phyloP scores from a whole-genome alignment of 2,797 vertebrate species.

The Buphagus erythrorhynchus region DNA sequence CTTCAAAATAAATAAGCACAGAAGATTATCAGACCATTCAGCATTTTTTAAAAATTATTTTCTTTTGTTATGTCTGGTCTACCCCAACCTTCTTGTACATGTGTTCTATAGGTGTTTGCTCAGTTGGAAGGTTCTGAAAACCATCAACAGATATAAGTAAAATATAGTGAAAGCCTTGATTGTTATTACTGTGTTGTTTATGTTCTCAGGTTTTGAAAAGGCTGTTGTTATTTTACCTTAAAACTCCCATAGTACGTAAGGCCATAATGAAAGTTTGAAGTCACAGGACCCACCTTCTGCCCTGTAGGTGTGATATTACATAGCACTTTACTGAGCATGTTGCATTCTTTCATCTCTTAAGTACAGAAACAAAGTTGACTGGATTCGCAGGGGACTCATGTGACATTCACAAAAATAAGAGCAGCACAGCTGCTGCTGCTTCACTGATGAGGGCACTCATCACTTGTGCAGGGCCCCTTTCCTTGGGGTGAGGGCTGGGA shows the following conservation, averaged over 20 bases:
- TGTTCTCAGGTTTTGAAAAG: not conserved
- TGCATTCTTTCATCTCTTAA: not conserved
- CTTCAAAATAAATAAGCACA: not conserved
- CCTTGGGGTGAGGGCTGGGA: not conserved
- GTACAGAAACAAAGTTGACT: not conserved
- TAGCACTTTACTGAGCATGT: not conserved
- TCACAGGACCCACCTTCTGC: not conserved
- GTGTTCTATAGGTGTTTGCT: not conserved
- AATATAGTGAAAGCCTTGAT: not conserved
- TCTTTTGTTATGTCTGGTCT: not conserved
- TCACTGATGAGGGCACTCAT: accelerated
- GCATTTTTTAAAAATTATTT: not conserved
- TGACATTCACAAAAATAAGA: not conserved
- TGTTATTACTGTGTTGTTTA: not conserved
- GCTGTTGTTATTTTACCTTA: not conserved
- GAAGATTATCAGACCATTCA: not conserved
- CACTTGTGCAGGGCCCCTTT: not conserved
- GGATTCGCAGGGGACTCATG: not conserved
- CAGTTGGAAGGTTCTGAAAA: not conserved
- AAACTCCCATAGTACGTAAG: not conserved
- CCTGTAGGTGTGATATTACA: not conserved
- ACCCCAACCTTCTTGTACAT: not conserved
- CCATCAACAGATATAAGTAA: not conserved
- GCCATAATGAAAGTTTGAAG: not conserved
- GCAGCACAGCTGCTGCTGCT: not conserved